Evolutionary conservation across 2,797 vertebrate genomes (phyloP), one percentile per base, ranked within the genome.

Genomic region (Acanthopagrus latus): DNA sequence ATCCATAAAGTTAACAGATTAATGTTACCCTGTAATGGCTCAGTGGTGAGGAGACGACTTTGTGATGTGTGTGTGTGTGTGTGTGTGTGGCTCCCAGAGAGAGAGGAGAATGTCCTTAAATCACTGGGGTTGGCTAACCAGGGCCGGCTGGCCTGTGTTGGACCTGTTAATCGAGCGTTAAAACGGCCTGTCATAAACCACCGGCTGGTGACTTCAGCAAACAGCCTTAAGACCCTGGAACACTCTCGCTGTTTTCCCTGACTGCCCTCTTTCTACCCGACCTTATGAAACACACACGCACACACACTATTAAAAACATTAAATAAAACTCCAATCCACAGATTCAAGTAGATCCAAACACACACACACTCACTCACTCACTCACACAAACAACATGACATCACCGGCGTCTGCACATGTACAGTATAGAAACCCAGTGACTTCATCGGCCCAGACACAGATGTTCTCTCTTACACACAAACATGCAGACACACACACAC

Each of bases 121-220:
- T 92, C 91, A 88, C 71, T 41, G 64, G 44, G n/a, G 76, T 38
- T 81, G 65, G 87, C 79, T 85, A 87, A 89, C 88, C 80, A 84
- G 88, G 84, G 81, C 89, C 80, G 88, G 73, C 90, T 88, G 89
- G 91, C 83, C 75, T 89, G 80, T 85, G 86, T 75, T 88, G 82
- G 85, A 88, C 86, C 81, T 88, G 91, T 88, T 93, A 92, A 93
- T 92, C 82, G 58, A 92, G 89, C 91, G 88, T 92, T 92, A 92
- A 92, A 91, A 88, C 68, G 78, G 83, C 51, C 86, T 69, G 73
- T 88, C 90, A 87, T 94, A 94, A 94, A 94, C 84, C 89, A 86
- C 82, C n/a, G 77, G 75, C 71, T 74, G 62, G 83, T 66, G 85
- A 91, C 85, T 90, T 89, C 82, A 60, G 84, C 89, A 90, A 92